Conservation (phyloP, 2,797 vertebrate genomes). For the Leptoclinus maculatus region DNA sequence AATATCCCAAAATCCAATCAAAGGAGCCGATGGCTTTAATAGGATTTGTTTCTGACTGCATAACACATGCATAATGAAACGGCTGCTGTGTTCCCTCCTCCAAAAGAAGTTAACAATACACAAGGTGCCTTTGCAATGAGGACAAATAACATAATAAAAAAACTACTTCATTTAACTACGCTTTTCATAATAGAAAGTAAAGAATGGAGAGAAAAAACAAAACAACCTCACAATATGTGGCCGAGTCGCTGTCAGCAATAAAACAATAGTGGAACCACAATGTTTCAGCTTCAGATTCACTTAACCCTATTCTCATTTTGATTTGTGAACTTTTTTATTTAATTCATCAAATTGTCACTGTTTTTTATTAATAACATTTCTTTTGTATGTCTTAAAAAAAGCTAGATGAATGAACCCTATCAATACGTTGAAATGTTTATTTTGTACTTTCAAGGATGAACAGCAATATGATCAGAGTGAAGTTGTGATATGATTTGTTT, state of each 20-base stretch:
- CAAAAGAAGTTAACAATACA: background rate
- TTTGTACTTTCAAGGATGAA: background rate
- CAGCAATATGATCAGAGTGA: background rate
- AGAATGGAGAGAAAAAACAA: background rate
- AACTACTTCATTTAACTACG: background rate
- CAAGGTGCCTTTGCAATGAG: background rate
- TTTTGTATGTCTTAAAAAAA: background rate
- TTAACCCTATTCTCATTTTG: accelerated
- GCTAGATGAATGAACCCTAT: background rate
- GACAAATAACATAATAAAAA: accelerated
- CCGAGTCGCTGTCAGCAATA: background rate
- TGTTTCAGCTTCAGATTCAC: background rate
- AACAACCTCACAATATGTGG: background rate
- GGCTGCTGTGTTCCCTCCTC: background rate
- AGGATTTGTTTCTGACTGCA: background rate
- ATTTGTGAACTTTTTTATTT: background rate
- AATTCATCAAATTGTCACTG: background rate
- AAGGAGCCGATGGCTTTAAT: background rate
- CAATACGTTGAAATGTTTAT: background rate
- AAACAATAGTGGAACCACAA: background rate
- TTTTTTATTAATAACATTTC: background rate
- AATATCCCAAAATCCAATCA: background rate
- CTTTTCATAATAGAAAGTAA: background rate
- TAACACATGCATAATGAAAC: background rate
- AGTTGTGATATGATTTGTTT: background rate